Conservation (phyloP, 1,140 invertebrate species). For the Eumeta japonica region DNA sequence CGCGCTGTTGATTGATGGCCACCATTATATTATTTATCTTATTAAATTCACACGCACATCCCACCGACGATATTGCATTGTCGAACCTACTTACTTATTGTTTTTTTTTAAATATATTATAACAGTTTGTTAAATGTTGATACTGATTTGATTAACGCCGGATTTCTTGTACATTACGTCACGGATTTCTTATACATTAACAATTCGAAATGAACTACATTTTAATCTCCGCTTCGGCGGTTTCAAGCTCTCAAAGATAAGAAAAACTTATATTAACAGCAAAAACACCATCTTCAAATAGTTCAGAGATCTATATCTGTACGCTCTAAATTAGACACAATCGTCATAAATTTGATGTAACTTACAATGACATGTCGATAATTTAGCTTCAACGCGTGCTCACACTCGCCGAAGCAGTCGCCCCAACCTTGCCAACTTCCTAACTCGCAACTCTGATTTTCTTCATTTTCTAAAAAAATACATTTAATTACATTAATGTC, state of each 20-base stretch:
- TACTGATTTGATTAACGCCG: too few relatives aligned
- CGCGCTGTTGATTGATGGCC: too few relatives aligned
- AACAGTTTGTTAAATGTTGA: too few relatives aligned
- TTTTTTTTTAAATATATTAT: too few relatives aligned
- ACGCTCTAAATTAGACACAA: neutral
- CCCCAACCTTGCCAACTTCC: constrained; percentile 45
- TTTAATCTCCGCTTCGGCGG: neutral
- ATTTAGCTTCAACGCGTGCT: constrained; percentile 37
- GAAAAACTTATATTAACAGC: neutral
- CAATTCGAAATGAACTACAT: neutral
- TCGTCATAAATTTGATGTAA: neutral
- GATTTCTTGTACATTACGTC: too few relatives aligned
- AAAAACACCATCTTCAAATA: neutral
- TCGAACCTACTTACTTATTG: too few relatives aligned
- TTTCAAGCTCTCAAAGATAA: neutral
- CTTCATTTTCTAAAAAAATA: constrained; percentile 3
- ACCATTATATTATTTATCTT: too few relatives aligned
- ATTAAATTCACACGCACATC: too few relatives aligned
- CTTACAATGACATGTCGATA: constrained; percentile 36
- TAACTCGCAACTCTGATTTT: constrained; percentile 29
- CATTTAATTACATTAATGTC: neutral
- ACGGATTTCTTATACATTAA: too few relatives aligned
- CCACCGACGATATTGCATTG: too few relatives aligned
- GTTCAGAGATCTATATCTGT: too few relatives aligned
- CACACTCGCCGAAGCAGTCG: constrained; percentile 39